phyloP scores from a whole-genome alignment of 2,888 invertebrate species.

The Diarsia rubi region DNA sequence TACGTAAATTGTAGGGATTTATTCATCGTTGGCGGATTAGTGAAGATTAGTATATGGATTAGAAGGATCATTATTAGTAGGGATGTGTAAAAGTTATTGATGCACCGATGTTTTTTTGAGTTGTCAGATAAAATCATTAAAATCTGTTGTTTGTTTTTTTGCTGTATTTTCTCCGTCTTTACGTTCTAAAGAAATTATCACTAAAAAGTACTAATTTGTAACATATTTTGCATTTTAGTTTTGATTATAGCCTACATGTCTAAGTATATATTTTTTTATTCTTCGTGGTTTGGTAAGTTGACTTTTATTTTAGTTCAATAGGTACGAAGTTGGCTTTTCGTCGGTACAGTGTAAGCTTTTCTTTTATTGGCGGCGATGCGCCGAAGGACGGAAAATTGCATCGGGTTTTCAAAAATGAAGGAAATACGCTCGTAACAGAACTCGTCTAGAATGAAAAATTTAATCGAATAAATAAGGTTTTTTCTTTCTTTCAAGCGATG shows the following conservation, averaged over 20 bases:
- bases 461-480: too few relatives aligned
- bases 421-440: not conserved
- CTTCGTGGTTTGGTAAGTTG: not conserved
- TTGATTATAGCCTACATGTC: not conserved
- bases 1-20: conserved; percentile 41
- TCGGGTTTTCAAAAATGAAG: not conserved
- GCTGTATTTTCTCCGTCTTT: not conserved
- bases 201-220: not conserved
- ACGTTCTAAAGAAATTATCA: not conserved
- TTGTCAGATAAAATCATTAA: too few relatives aligned
- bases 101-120: not conserved
- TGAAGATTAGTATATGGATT: conserved; percentile 7
- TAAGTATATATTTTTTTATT: not conserved
- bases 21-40: conserved; percentile 45
- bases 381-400: too few relatives aligned
- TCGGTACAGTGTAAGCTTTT: not conserved
- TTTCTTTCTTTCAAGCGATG: too few relatives aligned
- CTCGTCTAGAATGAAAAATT: not conserved
- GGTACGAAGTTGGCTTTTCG: not conserved
- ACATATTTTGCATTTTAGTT: not conserved
- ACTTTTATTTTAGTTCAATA: not conserved
- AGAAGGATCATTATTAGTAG: conserved; percentile 43
- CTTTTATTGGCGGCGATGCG: not conserved
- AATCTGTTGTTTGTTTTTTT: not conserved
- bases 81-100: not conserved